These are phyloP conservation scores for Neocrepidodera transversa DNA, from an alignment of 2,888 invertebrate genomes.

Conservation along the genomic window DNA sequence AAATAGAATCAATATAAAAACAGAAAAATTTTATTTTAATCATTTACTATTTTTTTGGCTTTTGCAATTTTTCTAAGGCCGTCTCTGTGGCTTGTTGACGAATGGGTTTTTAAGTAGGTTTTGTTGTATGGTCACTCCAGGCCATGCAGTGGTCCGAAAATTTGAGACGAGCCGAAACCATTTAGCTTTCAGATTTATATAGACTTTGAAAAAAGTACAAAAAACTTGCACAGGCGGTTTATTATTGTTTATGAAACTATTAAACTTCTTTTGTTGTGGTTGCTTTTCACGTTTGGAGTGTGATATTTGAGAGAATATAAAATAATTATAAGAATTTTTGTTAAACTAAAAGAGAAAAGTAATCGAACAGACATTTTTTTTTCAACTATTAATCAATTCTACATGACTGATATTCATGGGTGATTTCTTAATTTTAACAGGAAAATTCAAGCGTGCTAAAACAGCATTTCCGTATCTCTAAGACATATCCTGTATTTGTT, in stretches of 20 bases:
- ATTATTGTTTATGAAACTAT: too few relatives aligned
- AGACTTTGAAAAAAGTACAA: neutral
- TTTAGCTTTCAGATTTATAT: constrained; percentile 7
- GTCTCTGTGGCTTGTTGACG: constrained; percentile 42
- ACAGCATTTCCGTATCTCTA: constrained; percentile 23
- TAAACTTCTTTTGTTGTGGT: too few relatives aligned
- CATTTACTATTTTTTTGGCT: too few relatives aligned
- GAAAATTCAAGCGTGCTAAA: constrained; percentile 29
- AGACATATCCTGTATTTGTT: constrained; percentile 30
- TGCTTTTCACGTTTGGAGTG: too few relatives aligned
- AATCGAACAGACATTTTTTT: too few relatives aligned
- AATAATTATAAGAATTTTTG: too few relatives aligned
- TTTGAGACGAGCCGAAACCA: neutral
- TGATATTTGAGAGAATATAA: too few relatives aligned
- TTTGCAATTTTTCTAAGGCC: neutral
- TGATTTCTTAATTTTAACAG: constrained; percentile 30
- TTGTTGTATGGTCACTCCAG: constrained; percentile 18
- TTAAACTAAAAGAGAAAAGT: too few relatives aligned
- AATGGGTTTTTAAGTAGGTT: constrained; percentile 48
- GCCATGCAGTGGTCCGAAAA: neutral
- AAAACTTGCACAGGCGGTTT: neutral
- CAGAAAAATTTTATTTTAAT: too few relatives aligned
- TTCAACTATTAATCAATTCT: constrained; percentile 13
- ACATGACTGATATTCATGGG: constrained; percentile 27
- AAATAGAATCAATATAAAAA: too few relatives aligned